Evolutionary conservation across 2,888 invertebrate genomes (phyloP).

Genomic region (Drosophila buzzatii): DNA sequence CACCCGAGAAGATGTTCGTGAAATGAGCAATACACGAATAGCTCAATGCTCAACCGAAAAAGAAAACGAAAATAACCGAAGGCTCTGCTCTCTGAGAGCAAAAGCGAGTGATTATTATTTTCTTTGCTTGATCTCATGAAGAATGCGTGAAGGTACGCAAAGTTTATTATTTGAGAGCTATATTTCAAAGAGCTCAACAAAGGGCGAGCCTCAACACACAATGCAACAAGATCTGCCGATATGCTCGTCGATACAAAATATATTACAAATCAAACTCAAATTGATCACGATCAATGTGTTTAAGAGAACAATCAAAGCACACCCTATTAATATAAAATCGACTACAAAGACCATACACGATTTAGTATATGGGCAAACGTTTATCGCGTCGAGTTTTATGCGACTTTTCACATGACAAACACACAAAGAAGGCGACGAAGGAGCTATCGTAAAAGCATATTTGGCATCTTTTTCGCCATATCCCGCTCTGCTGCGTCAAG

Average conservation of each 20-base stretch:
- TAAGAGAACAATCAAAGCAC: not conserved
- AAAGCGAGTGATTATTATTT: too few species aligned
- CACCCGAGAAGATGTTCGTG: too few species aligned
- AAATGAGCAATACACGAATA: too few species aligned
- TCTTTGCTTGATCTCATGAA: too few species aligned
- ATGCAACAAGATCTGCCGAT: not conserved
- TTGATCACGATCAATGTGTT: not conserved
- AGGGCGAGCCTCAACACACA: not conserved
- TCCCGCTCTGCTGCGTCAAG: not conserved
- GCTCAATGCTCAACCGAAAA: too few species aligned
- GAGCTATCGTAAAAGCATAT: constrained; percentile 1
- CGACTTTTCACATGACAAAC: not conserved
- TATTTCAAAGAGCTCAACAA: too few species aligned
- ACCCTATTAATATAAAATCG: not conserved
- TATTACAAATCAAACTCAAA: not conserved
- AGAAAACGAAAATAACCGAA: too few species aligned
- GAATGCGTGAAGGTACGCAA: too few species aligned
- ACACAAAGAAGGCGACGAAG: not conserved
- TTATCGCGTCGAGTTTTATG: constrained; percentile 2
- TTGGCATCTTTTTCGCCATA: constrained; percentile 13
- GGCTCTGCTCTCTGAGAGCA: too few species aligned
- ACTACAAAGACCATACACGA: not conserved
- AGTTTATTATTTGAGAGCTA: too few species aligned
- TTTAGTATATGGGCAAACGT: not conserved
- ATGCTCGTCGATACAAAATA: not conserved